These are phyloP conservation scores for Neomicropteryx cornuta DNA, from an alignment of 1,140 invertebrate species.

Conservation along the genomic window DNA sequence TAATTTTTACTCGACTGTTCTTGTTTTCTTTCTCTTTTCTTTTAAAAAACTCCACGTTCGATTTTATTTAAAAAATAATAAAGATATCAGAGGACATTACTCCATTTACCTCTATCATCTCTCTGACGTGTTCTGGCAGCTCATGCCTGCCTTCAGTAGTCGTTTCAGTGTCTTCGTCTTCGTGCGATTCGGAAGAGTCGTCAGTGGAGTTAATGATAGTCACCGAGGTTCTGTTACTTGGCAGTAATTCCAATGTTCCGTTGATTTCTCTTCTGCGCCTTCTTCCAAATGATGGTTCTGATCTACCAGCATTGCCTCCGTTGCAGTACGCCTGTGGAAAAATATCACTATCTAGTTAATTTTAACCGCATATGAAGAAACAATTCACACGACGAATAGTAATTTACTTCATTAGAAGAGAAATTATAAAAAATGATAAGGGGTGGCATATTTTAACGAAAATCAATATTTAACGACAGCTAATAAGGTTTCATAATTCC, in stretches of 20 bases:
- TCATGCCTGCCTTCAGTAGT: conserved; percentile 40
- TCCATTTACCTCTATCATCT: conserved; percentile 68
- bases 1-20: no score
- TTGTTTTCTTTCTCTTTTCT: no score
- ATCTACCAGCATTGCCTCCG: conserved; percentile 52
- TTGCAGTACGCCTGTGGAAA: conserved; percentile 60
- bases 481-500: neutral
- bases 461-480: neutral
- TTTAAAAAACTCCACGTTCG: no score
- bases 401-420: conserved; percentile 1
- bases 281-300: conserved; percentile 70
- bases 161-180: conserved; percentile 17
- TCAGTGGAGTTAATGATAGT: conserved; percentile 19
- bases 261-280: conserved; percentile 50
- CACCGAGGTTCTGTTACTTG: conserved; percentile 20
- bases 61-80: neutral
- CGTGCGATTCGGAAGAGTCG: conserved; percentile 21
- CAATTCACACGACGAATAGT: conserved; percentile 5
- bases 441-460: neutral
- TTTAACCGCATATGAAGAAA: no score
- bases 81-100: neutral
- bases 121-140: conserved; percentile 62
- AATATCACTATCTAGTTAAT: no score
- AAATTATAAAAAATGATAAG: neutral
- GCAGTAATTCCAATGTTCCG: conserved; percentile 25